phyloP scores from a whole-genome alignment of 2,888 invertebrate species.

The Cephus spinipes region DNA sequence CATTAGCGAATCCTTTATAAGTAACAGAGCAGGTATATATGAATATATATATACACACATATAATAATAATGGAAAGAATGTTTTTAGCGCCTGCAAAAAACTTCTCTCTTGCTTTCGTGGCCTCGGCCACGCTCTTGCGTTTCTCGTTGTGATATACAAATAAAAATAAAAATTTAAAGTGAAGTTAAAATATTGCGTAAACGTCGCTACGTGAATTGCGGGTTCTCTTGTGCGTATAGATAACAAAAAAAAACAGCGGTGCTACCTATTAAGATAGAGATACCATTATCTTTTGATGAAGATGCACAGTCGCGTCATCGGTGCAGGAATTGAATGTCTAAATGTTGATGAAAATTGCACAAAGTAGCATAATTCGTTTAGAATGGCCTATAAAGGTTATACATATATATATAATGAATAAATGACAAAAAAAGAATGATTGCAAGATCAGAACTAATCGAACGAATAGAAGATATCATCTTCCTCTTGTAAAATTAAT shows the following conservation, averaged over 20 bases:
- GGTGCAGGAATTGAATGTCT: conserved; percentile 5
- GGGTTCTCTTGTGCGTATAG: neutral
- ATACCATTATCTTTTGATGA: neutral
- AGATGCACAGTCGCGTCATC: neutral
- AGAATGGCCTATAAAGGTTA: neutral
- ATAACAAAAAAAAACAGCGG: neutral
- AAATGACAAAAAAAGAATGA: neutral
- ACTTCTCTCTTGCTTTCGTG: neutral
- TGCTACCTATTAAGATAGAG: neutral
- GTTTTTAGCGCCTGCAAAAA: neutral
- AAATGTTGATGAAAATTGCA: neutral
- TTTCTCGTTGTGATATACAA: neutral
- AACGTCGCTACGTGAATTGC: neutral
- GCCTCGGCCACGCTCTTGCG: neutral
- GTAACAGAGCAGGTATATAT: neutral
- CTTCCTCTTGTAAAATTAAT: neutral
- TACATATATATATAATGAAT: neutral
- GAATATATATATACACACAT: no score
- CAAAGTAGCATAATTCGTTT: neutral
- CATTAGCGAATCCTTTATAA: neutral
- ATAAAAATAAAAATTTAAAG: neutral
- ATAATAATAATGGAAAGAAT: neutral
- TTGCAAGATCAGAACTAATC: neutral
- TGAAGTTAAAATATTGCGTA: neutral
- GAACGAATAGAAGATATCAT: neutral